Percentiles rank a stretch among this genome's conserved stretches.
Evolutionary conservation across 2,888 invertebrate species (phyloP).

Genomic region (Drosophila yooni): DNA sequence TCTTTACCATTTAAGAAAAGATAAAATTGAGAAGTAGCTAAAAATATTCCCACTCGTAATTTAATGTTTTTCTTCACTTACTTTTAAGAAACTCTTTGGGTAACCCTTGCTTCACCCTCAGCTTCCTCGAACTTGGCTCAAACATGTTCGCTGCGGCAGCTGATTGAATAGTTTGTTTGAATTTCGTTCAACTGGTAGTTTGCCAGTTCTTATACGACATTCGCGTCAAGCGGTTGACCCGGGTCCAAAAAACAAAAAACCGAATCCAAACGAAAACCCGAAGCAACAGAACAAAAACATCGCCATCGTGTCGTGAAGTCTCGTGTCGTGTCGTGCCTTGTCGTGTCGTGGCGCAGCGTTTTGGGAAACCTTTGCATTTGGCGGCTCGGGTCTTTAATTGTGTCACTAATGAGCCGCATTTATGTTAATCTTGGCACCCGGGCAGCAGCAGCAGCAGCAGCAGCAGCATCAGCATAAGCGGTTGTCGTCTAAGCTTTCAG

Average conservation of each 20-base stretch:
- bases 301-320: conserved; percentile 3
- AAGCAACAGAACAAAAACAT: conserved; percentile 14
- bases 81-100: background rate
- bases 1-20: rapidly evolving
- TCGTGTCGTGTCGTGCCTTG: conserved; percentile 12
- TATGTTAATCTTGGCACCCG: conserved; percentile 80
- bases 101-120: conserved; percentile 30
- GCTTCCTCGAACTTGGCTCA: conserved; percentile 54
- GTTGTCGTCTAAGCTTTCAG: conserved; percentile 63
- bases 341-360: conserved; percentile 14
- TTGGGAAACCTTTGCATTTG: conserved; percentile 33
- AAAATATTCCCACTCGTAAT: background rate
- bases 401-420: conserved; percentile 81
- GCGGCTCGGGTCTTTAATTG: conserved; percentile 70
- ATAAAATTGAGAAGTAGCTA: background rate
- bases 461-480: conserved; percentile 1
- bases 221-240: conserved; percentile 67
- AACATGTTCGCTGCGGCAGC: conserved; percentile 61
- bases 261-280: conserved; percentile 13
- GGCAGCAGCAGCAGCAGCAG: conserved; percentile 31
- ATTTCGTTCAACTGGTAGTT: conserved; percentile 55
- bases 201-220: conserved; percentile 72
- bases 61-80: background rate
- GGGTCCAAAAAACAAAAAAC: conserved; percentile 27
- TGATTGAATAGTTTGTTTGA: conserved; percentile 60